A percentile compares a stretch with the other conserved stretches of the same genome.
Conservation (phyloP, 2,113 vertebrate genomes). For the Hepsetus odoe region DNA sequence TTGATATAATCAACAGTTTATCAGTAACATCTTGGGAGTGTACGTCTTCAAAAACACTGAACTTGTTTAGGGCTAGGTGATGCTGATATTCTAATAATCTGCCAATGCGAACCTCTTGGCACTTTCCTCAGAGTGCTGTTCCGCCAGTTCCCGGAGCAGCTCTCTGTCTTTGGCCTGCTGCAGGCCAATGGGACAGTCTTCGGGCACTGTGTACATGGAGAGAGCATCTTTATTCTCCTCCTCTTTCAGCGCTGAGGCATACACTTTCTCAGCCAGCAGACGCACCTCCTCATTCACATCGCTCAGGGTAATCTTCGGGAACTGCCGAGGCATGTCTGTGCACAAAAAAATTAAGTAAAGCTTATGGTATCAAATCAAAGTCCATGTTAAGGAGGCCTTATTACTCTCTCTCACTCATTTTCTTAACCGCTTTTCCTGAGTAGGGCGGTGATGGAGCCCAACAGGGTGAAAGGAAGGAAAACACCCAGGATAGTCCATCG, state of each 20-base stretch:
- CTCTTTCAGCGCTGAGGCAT: slow-evolving; percentile 89
- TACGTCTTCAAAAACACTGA: too few relatives aligned
- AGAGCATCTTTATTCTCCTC: slow-evolving; percentile 88
- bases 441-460: too few relatives aligned
- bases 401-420: too few relatives aligned
- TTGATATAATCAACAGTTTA: too few relatives aligned
- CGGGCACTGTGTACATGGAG: slow-evolving; percentile 87
- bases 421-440: too few relatives aligned
- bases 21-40: too few relatives aligned
- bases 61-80: not conserved
- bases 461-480: too few relatives aligned
- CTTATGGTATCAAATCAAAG: too few relatives aligned
- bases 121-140: slow-evolving; percentile 84
- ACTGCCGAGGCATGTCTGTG: slow-evolving; percentile 88
- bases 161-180: slow-evolving; percentile 90
- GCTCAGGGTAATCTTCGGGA: slow-evolving; percentile 84
- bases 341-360: slow-evolving; percentile 20
- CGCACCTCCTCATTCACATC: slow-evolving; percentile 89
- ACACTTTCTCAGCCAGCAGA: slow-evolving; percentile 90
- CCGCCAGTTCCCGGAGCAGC: slow-evolving; percentile 87
- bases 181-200: slow-evolving; percentile 96
- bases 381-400: too few relatives aligned
- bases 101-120: slow-evolving; percentile 79
- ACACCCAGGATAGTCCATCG: too few relatives aligned
- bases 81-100: not conserved